Base-by-base conservation (phyloP, 2,888 invertebrate genomes). In the Ypsolopha scabrella region DNA sequence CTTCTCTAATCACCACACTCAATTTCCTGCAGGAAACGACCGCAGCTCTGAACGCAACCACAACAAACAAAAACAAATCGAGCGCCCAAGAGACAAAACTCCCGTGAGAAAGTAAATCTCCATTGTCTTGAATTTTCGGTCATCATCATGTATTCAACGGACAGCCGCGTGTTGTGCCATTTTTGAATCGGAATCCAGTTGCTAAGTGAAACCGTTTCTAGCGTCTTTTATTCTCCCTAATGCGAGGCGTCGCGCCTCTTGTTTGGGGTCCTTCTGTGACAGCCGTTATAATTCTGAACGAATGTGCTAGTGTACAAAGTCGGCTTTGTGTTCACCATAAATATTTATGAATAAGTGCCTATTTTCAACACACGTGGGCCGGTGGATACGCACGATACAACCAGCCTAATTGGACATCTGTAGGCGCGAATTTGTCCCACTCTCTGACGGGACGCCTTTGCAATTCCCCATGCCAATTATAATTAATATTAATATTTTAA, bases 301-400 rank as follows among this genome's bases (percentile, higher is more conserved):
- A 81, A 85, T 83, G 75, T 80, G 75, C 75, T 79, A 78, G 75
- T 75, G 60, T 73, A 82, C 79, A 83, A 82, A 81, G 78, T 73
- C 67, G 71, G 75, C 75, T 75, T 83, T 83, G 82, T 83, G 67
- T 68, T 61, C 64, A 67, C 69, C 63, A 82, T 86, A 79, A 85
- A 85, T 86, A 85, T 86, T 80, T 81, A 86, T 86, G 78, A 82
- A 77, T 68, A 72, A 79, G 74, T 78, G 75, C 65, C 74, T 80
- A 78, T 83, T 83, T 81, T 81, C 75, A 67, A 74, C 67, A 78
- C 77, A 78, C 75, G 78, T 80, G 81, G 78, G 76, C 68, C 66
- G 77, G 71, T 76, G 78, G 81, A 81, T 81, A 82, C 80, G 80
- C 79, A 80, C 77, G 77, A 77, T 80, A 75, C 74, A 64, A 65